A percentile compares a stretch with the other conserved stretches of the same genome.
Conservation (phyloP, 2,888 invertebrate species). For the Cancer borealis region DNA sequence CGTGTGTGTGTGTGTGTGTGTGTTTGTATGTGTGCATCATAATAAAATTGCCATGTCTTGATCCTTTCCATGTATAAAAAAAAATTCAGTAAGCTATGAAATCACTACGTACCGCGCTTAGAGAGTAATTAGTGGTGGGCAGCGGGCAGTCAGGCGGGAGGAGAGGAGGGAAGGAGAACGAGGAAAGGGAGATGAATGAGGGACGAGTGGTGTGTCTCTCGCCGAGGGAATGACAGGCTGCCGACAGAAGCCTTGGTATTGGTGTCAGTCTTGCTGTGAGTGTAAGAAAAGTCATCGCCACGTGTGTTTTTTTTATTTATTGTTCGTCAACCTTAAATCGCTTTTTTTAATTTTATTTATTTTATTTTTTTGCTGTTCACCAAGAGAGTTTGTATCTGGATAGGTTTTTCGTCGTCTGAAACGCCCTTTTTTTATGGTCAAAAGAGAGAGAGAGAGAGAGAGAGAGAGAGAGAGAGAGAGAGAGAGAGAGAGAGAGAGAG, state of each 20-base stretch:
- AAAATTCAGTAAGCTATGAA: neutral
- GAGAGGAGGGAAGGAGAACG: neutral
- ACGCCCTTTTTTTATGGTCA: neutral
- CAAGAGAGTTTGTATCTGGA: neutral
- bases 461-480: neutral
- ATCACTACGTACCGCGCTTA: neutral
- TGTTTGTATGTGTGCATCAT: neutral
- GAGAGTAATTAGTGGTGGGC: neutral
- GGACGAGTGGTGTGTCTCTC: neutral
- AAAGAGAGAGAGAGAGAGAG: neutral
- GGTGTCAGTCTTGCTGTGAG: slow-evolving; percentile 22
- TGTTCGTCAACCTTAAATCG: neutral
- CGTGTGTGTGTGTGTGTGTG: neutral
- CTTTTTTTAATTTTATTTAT: neutral
- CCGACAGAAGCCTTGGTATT: neutral
- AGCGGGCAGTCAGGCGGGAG: neutral
- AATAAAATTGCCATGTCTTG: neutral
- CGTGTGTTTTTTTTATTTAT: neutral
- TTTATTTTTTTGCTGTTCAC: neutral
- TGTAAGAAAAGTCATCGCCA: neutral
- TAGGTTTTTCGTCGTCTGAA: neutral
- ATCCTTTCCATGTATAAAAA: neutral
- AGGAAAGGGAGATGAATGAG: neutral
- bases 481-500: slow-evolving; percentile 6
- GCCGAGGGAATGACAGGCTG: slow-evolving; percentile 4